Base-by-base conservation (phyloP, 2,113 vertebrate species). In the Ptychochromis oligacanthus region DNA sequence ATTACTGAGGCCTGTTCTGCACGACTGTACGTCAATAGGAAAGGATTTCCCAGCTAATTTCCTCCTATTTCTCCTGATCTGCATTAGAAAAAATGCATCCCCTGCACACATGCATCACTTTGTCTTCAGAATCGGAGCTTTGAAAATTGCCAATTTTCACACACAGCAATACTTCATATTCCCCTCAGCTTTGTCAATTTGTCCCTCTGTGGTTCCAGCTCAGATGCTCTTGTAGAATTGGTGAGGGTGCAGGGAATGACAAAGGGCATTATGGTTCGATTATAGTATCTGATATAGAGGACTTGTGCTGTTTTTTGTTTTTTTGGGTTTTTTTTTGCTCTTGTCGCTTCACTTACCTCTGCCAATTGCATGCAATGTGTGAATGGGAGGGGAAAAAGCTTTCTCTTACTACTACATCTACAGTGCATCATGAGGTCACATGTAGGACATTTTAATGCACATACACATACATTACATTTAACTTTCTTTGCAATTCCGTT, bases 121-220 rank as follows among this genome's bases (percentile, higher is more conserved):
- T 80, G 40, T 67, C 26, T 81, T 28, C n/a, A 52, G 38, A 56
- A 77, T 67, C 3, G 2, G 26, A 70, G 58, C 43, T 65, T 61
- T 75, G 78, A 28, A 87, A 88, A 88, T 87, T 67, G 79, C 10
- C 74, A 62, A 79, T 87, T 81, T 80, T 80, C 74, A 61, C 58
- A 75, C 58, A 56, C 67, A 57, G 58, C 7, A 1, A 77, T 43
- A 82, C 58, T 75, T 86, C 84, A 77, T 75, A 80, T 87, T 84
- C 26, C 9, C 7, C 57, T 77, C 36, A n/a, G 61, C 52, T 80
- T 58, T 61, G 75, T 79, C 58, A 82, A 52, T 90, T 79, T 87
- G 46, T 87, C 59, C 56, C 58, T 75, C 9, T 28, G 22, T 67
- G 28, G 26, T 77, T 80, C n/a, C 0, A 22, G 38, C 78, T 79